Evolutionary conservation across 2,113 vertebrate genomes (phyloP).

Genomic region (Platysternon megacephalum): DNA sequence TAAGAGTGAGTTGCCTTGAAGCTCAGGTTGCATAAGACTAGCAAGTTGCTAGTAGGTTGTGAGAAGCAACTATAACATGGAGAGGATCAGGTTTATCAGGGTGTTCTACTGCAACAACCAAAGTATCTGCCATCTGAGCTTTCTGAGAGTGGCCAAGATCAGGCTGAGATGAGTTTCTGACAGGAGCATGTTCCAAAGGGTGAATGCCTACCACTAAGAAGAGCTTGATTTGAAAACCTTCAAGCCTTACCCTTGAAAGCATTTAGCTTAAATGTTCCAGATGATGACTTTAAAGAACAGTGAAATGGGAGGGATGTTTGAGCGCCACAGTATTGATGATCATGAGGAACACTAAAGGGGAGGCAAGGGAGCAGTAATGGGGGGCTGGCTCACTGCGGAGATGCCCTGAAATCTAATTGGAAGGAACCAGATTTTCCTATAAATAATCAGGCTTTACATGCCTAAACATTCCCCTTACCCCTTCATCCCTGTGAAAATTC

Average conservation of each 20-base stretch:
- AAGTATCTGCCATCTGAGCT: background rate
- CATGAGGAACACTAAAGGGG: background rate
- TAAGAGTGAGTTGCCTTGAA: background rate
- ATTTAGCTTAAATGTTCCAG: background rate
- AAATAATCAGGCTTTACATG: background rate
- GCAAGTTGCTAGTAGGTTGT: background rate
- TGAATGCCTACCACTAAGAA: background rate
- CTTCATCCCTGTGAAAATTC: constrained; percentile 18
- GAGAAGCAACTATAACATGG: background rate
- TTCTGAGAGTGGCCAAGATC: background rate
- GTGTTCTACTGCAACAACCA: background rate
- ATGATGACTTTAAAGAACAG: background rate
- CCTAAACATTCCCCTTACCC: constrained; percentile 31
- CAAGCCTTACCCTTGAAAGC: background rate
- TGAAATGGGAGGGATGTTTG: background rate
- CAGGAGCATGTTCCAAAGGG: background rate
- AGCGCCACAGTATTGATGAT: background rate
- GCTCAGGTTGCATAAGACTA: background rate
- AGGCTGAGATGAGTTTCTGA: background rate
- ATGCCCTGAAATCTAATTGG: background rate
- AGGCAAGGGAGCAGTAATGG: background rate
- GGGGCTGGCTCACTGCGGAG: background rate
- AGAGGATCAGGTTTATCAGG: background rate
- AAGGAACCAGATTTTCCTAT: background rate
- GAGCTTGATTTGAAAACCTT: background rate